Evolutionary conservation across 23 tunicate species (phyloP).

Genomic region (Trididemnum nubilum): DNA sequence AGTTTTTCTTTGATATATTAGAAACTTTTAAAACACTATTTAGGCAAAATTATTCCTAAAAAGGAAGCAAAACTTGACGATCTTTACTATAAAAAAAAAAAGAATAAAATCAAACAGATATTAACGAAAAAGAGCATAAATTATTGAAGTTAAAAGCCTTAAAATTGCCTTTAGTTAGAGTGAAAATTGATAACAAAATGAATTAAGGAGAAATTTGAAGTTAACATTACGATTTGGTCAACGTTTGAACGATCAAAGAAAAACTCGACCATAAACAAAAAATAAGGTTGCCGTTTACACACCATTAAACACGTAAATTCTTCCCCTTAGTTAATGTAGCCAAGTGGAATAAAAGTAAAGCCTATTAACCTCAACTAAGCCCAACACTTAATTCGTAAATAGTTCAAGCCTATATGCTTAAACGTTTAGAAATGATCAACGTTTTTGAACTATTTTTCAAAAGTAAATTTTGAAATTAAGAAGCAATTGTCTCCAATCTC

Average conservation of each 20-base stretch:
- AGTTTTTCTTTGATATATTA: not conserved
- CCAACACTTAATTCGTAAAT: not conserved
- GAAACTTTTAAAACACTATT: too few species aligned
- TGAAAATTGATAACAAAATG: not conserved
- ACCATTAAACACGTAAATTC: conserved; percentile 19
- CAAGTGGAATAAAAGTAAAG: conserved; percentile 16
- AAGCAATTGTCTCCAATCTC: not conserved
- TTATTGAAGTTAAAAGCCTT: not conserved
- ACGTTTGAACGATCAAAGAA: too few species aligned
- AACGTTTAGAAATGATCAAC: not conserved
- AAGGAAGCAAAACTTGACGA: too few species aligned
- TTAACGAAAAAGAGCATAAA: not conserved
- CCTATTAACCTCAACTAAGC: not conserved
- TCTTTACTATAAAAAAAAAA: too few species aligned
- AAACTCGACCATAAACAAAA: not conserved
- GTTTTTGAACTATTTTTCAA: not conserved
- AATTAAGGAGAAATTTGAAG: not conserved
- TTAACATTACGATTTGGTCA: too few species aligned
- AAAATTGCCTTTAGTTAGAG: not conserved
- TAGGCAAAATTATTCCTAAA: too few species aligned
- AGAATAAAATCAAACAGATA: too few species aligned
- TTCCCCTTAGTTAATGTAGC: not conserved
- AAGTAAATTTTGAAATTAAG: not conserved
- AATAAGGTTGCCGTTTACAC: not conserved
- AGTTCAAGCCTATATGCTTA: not conserved